A percentile compares a stretch with the other conserved stretches of the same genome.
Evolutionary conservation across 2,797 vertebrate species (phyloP).

Genomic region (Coreius guichenoti): DNA sequence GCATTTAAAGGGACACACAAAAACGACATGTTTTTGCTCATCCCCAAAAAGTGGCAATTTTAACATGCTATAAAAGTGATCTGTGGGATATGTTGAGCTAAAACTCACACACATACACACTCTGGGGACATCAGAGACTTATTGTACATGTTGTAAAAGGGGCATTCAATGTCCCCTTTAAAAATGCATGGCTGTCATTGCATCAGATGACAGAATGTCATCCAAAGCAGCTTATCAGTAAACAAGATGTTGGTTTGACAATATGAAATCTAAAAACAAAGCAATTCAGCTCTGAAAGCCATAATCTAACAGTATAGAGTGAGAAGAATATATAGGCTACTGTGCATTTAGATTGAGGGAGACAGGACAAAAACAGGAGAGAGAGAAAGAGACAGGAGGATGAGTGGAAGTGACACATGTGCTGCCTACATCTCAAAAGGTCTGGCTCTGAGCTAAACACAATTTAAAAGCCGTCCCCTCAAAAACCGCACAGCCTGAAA

Average conservation of each 20-base stretch:
- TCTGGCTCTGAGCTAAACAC: conserved; percentile 40
- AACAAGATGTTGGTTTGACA: background rate
- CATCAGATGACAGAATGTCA: background rate
- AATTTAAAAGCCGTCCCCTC: conserved; percentile 23
- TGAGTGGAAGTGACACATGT: conserved; percentile 32
- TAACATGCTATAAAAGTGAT: no score
- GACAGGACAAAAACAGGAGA: conserved; percentile 4
- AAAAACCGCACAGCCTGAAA: conserved; percentile 10
- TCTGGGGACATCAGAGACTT: no score
- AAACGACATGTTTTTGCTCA: no score
- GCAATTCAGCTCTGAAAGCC: background rate
- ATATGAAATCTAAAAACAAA: background rate
- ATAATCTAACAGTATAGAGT: background rate
- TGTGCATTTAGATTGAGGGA: background rate
- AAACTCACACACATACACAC: no score
- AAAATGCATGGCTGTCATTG: background rate
- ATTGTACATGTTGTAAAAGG: no score
- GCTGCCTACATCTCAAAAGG: conserved; percentile 30
- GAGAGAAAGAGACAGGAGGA: conserved; percentile 9
- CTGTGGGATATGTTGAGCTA: no score
- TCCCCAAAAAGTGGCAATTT: no score
- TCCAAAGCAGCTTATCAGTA: background rate
- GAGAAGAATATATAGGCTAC: conserved; percentile 16
- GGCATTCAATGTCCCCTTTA: no score
- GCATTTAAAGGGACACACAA: no score